Evolutionary conservation across 2,797 vertebrate genomes (phyloP).

Genomic region (Phyllotis vaccarum): DNA sequence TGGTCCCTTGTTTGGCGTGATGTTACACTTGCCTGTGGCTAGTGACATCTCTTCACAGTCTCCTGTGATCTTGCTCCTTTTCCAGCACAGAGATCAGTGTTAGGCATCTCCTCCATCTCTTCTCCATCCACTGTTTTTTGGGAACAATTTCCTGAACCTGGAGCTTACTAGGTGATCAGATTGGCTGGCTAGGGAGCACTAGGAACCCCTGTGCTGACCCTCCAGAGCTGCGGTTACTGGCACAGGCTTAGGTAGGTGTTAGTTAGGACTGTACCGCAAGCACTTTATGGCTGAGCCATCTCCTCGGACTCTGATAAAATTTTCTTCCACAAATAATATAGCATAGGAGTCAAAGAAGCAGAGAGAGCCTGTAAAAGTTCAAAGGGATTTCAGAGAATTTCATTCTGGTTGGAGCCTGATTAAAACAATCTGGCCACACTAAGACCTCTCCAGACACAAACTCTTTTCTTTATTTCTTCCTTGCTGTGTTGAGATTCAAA

Average conservation of each 20-base stretch:
- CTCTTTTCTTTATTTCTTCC: not conserved
- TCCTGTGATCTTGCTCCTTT: not conserved
- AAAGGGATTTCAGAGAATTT: not conserved
- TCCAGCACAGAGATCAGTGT: not conserved
- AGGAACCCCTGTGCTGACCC: not conserved
- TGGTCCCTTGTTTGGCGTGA: not conserved
- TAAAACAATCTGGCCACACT: not conserved
- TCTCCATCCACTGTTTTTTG: not conserved
- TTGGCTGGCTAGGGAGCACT: not conserved
- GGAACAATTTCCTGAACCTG: not conserved
- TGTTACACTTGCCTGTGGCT: too few species aligned
- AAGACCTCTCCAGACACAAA: not conserved
- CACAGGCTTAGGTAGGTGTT: not conserved
- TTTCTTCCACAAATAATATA: slow-evolving; percentile 8
- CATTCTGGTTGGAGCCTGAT: not conserved
- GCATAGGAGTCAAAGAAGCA: not conserved
- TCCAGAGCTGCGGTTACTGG: not conserved
- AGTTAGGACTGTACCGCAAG: too few species aligned
- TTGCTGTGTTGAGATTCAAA: not conserved
- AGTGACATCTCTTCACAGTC: not conserved
- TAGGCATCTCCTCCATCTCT: not conserved
- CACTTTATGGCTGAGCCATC: not conserved
- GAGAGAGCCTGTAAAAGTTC: not conserved
- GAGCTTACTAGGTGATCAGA: not conserved
- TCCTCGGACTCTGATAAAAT: not conserved